phyloP scores from a whole-genome alignment of 2,113 vertebrate genomes.

The Gracilinanus agilis region DNA sequence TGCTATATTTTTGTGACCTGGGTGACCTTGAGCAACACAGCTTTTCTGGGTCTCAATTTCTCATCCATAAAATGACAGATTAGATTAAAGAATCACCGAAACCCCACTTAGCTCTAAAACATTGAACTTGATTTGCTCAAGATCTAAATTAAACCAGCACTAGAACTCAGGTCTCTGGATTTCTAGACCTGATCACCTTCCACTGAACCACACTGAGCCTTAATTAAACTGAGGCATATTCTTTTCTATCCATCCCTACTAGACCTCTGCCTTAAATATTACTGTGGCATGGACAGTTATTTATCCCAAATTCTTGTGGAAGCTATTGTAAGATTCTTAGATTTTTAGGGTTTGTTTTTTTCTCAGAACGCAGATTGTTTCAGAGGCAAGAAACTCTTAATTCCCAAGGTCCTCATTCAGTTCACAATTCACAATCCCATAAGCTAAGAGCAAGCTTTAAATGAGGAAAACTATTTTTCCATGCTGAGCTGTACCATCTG shows the following conservation, averaged over 20 bases:
- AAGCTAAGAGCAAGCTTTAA: neutral
- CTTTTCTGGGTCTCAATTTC: neutral
- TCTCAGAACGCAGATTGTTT: neutral
- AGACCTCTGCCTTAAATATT: neutral
- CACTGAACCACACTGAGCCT: neutral
- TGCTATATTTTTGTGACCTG: neutral
- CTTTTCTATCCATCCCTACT: neutral
- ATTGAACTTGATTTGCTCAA: neutral
- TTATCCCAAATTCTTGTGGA: neutral
- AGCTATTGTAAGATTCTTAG: neutral
- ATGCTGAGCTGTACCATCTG: neutral
- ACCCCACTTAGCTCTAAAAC: neutral
- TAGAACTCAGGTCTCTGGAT: neutral
- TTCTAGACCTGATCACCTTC: neutral
- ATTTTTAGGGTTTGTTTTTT: neutral
- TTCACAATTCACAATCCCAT: neutral
- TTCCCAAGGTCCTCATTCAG: neutral
- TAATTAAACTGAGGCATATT: neutral
- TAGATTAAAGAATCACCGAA: neutral
- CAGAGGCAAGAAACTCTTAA: neutral
- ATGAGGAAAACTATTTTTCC: neutral
- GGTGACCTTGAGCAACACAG: neutral
- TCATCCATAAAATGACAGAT: neutral
- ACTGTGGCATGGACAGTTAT: neutral
- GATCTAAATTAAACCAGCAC: neutral